A percentile compares a stretch with the other conserved stretches of the same genome.
phyloP scores from a whole-genome alignment of 2,888 invertebrate genomes.

The Epistrophe eligans region DNA sequence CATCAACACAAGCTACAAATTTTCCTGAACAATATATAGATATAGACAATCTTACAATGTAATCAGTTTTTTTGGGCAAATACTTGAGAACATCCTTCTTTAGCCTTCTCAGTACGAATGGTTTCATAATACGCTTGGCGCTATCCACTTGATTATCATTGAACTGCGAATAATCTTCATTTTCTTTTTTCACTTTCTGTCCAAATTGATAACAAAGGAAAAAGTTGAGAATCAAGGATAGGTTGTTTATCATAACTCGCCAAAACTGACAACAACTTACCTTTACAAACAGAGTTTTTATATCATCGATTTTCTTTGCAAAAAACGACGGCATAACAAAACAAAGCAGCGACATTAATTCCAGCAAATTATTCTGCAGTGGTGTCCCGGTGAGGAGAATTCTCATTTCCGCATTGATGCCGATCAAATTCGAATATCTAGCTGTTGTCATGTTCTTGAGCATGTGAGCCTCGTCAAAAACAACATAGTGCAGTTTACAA shows the following conservation, averaged over 20 bases:
- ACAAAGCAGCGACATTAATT: slow-evolving; percentile 96
- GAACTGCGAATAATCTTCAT: slow-evolving; percentile 90
- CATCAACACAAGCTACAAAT: neutral
- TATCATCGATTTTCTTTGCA: slow-evolving; percentile 92
- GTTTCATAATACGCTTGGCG: slow-evolving; percentile 98
- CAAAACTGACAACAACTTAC: slow-evolving; percentile 83
- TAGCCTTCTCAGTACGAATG: slow-evolving; percentile 94
- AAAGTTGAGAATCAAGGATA: neutral
- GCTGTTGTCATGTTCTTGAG: slow-evolving; percentile 98
- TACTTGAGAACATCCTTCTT: slow-evolving; percentile 94
- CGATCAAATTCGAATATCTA: slow-evolving; percentile 94
- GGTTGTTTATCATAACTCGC: neutral
- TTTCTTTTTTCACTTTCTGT: slow-evolving; percentile 84
- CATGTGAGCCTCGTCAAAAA: slow-evolving; percentile 99
- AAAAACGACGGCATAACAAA: slow-evolving; percentile 99
- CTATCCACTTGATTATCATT: slow-evolving; percentile 95
- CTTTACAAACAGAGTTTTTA: slow-evolving; percentile 94
- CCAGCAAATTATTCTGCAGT: slow-evolving; percentile 97
- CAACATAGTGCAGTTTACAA: slow-evolving; percentile 94
- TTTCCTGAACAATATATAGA: accelerated
- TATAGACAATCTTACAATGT: slow-evolving; percentile 84
- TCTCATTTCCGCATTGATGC: slow-evolving; percentile 94
- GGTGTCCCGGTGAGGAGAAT: slow-evolving; percentile 97
- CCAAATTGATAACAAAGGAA: neutral
- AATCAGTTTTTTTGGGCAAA: slow-evolving; percentile 92